phyloP scores from a whole-genome alignment of 2,113 vertebrate species.

The Rhizomys pruinosus region DNA sequence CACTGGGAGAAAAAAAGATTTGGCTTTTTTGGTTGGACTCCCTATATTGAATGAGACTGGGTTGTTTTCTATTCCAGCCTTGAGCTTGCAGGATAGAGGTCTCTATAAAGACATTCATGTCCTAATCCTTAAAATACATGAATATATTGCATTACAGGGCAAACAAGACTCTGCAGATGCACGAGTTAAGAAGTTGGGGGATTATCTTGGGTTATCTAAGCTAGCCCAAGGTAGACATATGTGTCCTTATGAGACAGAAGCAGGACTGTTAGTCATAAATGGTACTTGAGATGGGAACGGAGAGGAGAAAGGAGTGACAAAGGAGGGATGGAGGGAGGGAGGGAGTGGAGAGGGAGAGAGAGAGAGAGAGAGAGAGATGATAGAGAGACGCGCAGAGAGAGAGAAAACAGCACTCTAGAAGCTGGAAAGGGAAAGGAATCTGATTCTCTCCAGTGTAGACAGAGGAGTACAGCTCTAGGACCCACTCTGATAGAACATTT shows the following conservation, averaged over 20 bases:
- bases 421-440: too few relatives aligned
- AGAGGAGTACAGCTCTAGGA: too few relatives aligned
- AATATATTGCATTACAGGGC: not conserved
- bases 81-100: not conserved
- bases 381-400: too few relatives aligned
- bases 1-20: too few relatives aligned
- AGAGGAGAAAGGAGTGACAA: too few relatives aligned
- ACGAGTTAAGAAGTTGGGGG: not conserved
- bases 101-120: not conserved
- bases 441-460: too few relatives aligned
- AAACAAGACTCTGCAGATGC: not conserved
- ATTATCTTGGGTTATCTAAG: not conserved
- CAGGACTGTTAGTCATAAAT: not conserved
- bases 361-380: not conserved
- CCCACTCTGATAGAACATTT: too few relatives aligned
- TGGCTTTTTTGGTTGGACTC: not conserved
- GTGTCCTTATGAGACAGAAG: not conserved
- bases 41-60: not conserved
- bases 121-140: not conserved
- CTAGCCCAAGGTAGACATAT: fast-evolving
- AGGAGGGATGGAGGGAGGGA: not conserved
- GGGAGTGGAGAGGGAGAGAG: not conserved
- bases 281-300: not conserved
- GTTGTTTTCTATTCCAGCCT: too few relatives aligned
- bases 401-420: too few relatives aligned